Conservation (phyloP, 1,140 invertebrate genomes). For the Drosophila arizonae region DNA sequence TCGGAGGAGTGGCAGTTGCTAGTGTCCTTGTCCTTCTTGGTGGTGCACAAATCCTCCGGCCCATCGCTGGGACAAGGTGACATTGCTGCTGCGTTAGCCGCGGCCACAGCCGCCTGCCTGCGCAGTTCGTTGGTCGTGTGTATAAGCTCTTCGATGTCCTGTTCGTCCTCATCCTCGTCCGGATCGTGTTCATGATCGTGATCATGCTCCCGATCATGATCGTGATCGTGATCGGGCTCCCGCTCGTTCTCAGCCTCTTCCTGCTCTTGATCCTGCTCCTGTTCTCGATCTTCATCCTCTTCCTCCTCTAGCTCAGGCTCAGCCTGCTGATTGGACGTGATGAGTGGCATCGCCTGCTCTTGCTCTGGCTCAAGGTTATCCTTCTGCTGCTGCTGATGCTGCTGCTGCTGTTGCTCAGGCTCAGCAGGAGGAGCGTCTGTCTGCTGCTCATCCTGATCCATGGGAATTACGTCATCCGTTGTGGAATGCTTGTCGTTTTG, state of each 20-base stretch:
- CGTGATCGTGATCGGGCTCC: constrained; percentile 28
- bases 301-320: constrained; percentile 16
- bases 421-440: constrained; percentile 3
- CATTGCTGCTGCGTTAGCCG: constrained; percentile 68
- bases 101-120: constrained; percentile 64
- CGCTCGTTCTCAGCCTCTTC: constrained; percentile 17
- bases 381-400: constrained; percentile 10
- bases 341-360: constrained; percentile 10
- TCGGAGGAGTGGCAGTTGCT: constrained; percentile 44
- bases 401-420: constrained; percentile 17
- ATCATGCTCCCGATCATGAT: constrained; percentile 45
- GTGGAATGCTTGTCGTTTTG: constrained; percentile 32
- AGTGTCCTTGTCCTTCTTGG: constrained; percentile 76
- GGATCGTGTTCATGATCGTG: constrained; percentile 43
- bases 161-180: constrained; percentile 70
- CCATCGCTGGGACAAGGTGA: constrained; percentile 69
- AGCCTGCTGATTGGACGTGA: constrained; percentile 39
- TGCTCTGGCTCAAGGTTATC: constrained; percentile 9
- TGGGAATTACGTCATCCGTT: constrained; percentile 26
- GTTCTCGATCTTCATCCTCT: constrained; percentile 13
- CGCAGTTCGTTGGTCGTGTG: constrained; percentile 75
- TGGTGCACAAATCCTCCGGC: constrained; percentile 84
- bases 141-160: constrained; percentile 81
- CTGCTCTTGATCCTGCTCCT: constrained; percentile 29
- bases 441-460: constrained; percentile 45